Conservation (phyloP, 2,888 invertebrate genomes). For the Drosophila neutralis region DNA sequence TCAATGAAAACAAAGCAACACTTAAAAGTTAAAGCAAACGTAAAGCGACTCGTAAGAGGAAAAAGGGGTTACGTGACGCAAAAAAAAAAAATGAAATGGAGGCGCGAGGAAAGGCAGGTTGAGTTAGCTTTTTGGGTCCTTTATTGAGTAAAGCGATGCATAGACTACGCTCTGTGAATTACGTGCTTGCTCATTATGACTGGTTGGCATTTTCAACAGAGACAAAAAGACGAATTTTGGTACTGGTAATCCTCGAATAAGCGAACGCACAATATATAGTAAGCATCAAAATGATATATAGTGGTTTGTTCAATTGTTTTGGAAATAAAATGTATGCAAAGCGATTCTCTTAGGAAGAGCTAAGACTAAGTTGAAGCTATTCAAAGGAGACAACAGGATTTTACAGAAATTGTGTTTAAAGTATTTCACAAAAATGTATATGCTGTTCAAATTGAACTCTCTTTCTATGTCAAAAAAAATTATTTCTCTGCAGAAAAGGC, state of each 20-base stretch:
- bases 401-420: not conserved
- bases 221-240: conserved; percentile 11
- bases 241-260: conserved; percentile 3
- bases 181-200: conserved; percentile 62
- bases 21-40: conserved; percentile 73
- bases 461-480: not conserved
- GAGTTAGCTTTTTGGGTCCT: conserved; percentile 24
- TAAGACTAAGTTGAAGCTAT: not conserved
- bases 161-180: conserved; percentile 46
- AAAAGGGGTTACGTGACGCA: conserved; percentile 5
- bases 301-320: not conserved
- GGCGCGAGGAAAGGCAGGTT: not conserved
- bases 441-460: not conserved
- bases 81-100: not conserved
- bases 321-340: not conserved
- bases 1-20: conserved; percentile 73
- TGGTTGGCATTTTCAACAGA: conserved; percentile 41
- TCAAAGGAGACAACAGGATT: not conserved
- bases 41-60: conserved; percentile 35
- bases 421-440: not conserved
- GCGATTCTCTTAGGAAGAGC: not conserved
- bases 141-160: conserved; percentile 46
- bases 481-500: not conserved
- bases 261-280: not conserved
- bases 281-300: not conserved